A percentile compares a stretch with the other conserved stretches of the same genome.
These are phyloP conservation scores for Agrochola lychnidis DNA, from an alignment of 2,888 invertebrate genomes.

Conservation along the genomic window DNA sequence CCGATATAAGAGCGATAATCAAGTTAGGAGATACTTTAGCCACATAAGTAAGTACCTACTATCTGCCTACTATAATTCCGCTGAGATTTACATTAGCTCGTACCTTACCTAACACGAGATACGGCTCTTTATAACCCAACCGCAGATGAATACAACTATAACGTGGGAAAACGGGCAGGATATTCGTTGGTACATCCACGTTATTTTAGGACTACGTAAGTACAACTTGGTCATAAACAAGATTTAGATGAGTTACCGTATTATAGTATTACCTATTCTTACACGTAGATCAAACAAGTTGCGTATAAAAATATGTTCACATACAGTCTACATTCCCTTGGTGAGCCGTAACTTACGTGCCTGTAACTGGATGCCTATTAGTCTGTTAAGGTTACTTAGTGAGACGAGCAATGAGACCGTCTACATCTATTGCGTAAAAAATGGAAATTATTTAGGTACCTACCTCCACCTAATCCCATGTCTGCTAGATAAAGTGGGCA, in stretches of 20 bases:
- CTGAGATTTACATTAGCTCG: background rate
- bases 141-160: background rate
- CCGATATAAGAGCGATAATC: background rate
- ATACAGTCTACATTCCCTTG: background rate
- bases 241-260: background rate
- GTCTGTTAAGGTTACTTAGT: background rate
- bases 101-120: background rate
- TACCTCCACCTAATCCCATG: too few species aligned
- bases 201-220: background rate
- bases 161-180: background rate
- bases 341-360: constrained; percentile 19
- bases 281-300: background rate
- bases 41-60: background rate
- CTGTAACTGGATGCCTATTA: constrained; percentile 30
- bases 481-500: background rate
- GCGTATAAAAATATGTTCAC: background rate
- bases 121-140: background rate
- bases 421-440: background rate
- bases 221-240: background rate
- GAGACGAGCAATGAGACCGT: background rate
- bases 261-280: background rate
- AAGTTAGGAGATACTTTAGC: background rate
- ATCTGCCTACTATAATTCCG: background rate
- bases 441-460: background rate
- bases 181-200: background rate